Conservation (phyloP, 2,888 invertebrate species). For the Hypselothyrea guttata region DNA sequence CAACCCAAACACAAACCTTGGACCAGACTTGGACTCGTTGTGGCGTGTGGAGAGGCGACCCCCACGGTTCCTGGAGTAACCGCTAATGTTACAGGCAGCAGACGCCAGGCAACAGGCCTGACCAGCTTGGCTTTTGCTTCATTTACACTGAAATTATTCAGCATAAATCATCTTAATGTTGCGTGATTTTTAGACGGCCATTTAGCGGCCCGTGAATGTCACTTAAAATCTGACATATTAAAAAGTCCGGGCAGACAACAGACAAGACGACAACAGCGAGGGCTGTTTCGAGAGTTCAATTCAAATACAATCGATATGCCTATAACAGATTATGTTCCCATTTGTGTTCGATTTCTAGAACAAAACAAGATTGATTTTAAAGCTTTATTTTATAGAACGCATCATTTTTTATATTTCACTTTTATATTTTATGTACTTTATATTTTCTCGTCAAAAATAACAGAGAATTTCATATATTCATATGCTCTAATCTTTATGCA, state of each 20-base stretch:
- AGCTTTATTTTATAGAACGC: no score
- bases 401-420: no score
- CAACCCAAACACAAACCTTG: slow-evolving; percentile 15
- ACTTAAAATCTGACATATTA: slow-evolving; percentile 73
- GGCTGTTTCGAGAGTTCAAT: slow-evolving; percentile 27
- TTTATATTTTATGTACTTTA: no score
- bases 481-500: no score
- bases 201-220: slow-evolving; percentile 70
- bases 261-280: slow-evolving; percentile 30
- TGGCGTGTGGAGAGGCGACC: slow-evolving; percentile 12
- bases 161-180: slow-evolving; percentile 76
- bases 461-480: no score
- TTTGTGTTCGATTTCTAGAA: neutral
- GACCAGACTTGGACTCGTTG: neutral
- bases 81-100: slow-evolving; percentile 47
- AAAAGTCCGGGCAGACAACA: slow-evolving; percentile 35
- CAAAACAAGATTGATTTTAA: no score
- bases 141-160: slow-evolving; percentile 72
- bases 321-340: neutral
- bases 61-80: slow-evolving; percentile 40
- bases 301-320: neutral
- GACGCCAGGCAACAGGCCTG: slow-evolving; percentile 22
- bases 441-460: no score
- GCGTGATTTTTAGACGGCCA: slow-evolving; percentile 74
- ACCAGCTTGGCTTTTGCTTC: slow-evolving; percentile 63